These are phyloP conservation scores for Cepphus grylle DNA, from an alignment of 2,113 vertebrate genomes.

Conservation along the genomic window DNA sequence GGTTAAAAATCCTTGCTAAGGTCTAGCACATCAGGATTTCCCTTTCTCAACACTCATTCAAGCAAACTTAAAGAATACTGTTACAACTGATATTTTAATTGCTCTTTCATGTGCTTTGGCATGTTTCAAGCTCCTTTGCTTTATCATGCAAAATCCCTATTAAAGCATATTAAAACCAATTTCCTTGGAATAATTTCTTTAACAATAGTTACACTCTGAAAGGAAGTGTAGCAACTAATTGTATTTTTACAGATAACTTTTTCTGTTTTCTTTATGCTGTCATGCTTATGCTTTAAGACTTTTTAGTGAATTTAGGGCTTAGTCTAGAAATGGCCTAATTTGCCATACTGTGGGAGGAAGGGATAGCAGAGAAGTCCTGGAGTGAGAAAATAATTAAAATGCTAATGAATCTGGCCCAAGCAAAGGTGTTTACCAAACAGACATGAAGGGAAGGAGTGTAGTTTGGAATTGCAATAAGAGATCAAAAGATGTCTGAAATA, in stretches of 20 bases:
- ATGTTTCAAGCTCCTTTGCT: background rate
- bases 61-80: background rate
- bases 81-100: background rate
- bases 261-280: background rate
- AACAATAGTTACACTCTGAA: background rate
- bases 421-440: slow-evolving; percentile 54
- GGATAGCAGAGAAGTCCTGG: background rate
- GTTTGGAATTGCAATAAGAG: background rate
- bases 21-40: background rate
- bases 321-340: background rate
- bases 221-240: background rate
- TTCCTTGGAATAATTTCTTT: background rate
- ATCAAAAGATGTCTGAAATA: slow-evolving; percentile 46
- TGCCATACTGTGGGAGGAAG: background rate
- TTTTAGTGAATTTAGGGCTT: background rate
- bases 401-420: slow-evolving; percentile 46
- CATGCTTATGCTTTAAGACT: background rate
- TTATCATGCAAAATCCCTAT: background rate
- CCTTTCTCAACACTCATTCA: background rate
- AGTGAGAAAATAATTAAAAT: slow-evolving; percentile 61
- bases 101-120: background rate
- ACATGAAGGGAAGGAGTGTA: background rate
- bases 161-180: background rate
- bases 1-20: background rate
- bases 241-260: background rate